phyloP scores from a whole-genome alignment of 1,140 invertebrate species.

The Acyrthosiphon pisum region DNA sequence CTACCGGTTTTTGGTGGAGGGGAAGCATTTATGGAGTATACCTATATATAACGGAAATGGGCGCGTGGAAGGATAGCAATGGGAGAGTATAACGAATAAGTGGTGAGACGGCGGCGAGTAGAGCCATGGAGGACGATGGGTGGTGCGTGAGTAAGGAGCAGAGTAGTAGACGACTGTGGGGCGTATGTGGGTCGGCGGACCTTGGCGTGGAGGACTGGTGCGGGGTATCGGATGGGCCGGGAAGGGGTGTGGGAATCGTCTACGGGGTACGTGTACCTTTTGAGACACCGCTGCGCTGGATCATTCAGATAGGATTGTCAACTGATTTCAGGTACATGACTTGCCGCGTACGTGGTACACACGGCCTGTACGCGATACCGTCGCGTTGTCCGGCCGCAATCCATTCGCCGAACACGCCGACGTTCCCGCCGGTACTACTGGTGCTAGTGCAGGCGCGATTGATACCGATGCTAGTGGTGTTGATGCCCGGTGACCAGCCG shows the following conservation, averaged over 20 bases:
- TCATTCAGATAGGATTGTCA: constrained; percentile 57
- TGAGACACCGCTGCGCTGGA: constrained; percentile 52
- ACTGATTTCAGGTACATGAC: constrained; percentile 57
- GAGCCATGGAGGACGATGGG: not conserved
- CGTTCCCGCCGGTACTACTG: not conserved
- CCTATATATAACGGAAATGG: not conserved
- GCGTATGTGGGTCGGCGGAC: not conserved
- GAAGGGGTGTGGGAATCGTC: not conserved
- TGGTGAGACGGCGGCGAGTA: not conserved
- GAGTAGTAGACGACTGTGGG: not conserved
- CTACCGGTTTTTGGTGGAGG: not conserved
- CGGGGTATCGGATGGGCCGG: not conserved
- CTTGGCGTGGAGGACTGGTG: not conserved
- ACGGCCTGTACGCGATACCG: constrained; percentile 38
- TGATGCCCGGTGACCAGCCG: constrained; percentile 34
- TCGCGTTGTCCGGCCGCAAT: constrained; percentile 6
- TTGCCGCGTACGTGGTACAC: constrained; percentile 51
- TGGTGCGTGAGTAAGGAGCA: not conserved
- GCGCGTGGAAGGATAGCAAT: not conserved
- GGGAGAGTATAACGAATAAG: not conserved
- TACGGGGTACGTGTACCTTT: constrained; percentile 11
- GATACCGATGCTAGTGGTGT: not conserved
- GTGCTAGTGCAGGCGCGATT: not conserved
- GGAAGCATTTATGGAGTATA: not conserved
- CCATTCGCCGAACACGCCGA: constrained; percentile 22